Evolutionary conservation across 2,797 vertebrate species (phyloP).

Genomic region (Yasuhikotakia modesta): DNA sequence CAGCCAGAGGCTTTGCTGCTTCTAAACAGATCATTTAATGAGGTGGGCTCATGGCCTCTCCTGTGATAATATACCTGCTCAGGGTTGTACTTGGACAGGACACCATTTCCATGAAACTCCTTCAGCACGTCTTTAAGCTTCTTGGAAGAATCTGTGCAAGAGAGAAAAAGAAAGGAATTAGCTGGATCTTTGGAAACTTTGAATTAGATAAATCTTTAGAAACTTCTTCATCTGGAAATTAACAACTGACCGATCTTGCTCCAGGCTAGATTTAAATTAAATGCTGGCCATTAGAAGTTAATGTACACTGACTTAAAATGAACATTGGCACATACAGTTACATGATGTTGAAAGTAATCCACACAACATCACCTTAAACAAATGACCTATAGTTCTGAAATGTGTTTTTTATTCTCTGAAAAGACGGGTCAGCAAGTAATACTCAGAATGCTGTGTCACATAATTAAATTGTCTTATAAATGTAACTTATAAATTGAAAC

Average conservation of each 20-base stretch:
- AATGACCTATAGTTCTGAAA: neutral
- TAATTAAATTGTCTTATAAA: neutral
- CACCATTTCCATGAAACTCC: conserved; percentile 86
- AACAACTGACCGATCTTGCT: neutral
- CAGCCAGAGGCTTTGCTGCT: conserved; percentile 27
- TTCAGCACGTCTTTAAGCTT: conserved; percentile 92
- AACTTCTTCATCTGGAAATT: no score
- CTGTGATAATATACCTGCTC: conserved; percentile 80
- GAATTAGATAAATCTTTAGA: no score
- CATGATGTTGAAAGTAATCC: no score
- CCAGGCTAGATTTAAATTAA: neutral
- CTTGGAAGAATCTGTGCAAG: conserved; percentile 88
- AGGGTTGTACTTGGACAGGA: conserved; percentile 87
- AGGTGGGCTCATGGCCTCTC: conserved; percentile 22
- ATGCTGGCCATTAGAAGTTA: neutral
- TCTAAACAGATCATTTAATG: conserved; percentile 48
- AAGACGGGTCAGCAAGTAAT: neutral
- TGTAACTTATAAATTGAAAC: neutral
- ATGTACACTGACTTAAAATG: neutral
- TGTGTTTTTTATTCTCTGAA: neutral
- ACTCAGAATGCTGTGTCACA: neutral
- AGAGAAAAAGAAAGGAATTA: conserved; percentile 24
- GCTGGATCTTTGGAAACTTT: neutral
- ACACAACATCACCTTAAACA: neutral
- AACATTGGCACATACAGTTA: no score